These are phyloP conservation scores for Crypturellus tataupa DNA, from an alignment of 2,797 vertebrate genomes.

Conservation along the genomic window DNA sequence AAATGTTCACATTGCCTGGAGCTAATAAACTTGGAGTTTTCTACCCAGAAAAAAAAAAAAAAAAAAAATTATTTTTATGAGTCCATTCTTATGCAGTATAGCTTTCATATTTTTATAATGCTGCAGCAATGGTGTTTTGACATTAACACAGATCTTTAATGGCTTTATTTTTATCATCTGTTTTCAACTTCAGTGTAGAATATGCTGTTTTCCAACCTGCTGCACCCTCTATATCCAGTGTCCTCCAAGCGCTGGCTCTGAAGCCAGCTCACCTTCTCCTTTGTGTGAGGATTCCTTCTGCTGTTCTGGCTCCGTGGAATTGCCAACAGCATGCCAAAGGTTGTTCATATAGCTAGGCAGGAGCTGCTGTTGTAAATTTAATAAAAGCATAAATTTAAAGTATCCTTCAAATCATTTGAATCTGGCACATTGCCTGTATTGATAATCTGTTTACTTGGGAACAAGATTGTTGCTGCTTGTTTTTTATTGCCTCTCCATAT, in stretches of 20 bases:
- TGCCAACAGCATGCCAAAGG: background rate
- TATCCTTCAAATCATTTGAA: conserved; percentile 51
- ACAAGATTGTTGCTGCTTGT: background rate
- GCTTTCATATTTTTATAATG: background rate
- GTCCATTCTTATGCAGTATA: background rate
- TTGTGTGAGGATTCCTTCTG: background rate
- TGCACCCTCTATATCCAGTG: fast-evolving
- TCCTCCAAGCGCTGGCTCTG: background rate
- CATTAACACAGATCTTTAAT: background rate
- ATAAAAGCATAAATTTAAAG: conserved; percentile 54
- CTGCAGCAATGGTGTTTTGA: background rate
- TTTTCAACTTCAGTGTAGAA: background rate
- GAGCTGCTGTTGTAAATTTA: conserved; percentile 45
- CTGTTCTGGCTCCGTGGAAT: background rate
- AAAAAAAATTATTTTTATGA: background rate
- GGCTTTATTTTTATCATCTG: background rate
- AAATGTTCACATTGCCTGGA: background rate
- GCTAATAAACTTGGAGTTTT: background rate
- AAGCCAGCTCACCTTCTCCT: background rate
- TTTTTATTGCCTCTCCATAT: conserved; percentile 3
- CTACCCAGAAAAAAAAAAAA: background rate
- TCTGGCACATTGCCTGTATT: conserved; percentile 12
- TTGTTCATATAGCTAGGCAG: background rate
- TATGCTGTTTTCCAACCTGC: background rate
- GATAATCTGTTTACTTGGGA: conserved; percentile 14